Percentiles rank a stretch among this genome's conserved stretches.
Conservation (phyloP, 2,888 invertebrate species). For the Cryptocephalus moraei region DNA sequence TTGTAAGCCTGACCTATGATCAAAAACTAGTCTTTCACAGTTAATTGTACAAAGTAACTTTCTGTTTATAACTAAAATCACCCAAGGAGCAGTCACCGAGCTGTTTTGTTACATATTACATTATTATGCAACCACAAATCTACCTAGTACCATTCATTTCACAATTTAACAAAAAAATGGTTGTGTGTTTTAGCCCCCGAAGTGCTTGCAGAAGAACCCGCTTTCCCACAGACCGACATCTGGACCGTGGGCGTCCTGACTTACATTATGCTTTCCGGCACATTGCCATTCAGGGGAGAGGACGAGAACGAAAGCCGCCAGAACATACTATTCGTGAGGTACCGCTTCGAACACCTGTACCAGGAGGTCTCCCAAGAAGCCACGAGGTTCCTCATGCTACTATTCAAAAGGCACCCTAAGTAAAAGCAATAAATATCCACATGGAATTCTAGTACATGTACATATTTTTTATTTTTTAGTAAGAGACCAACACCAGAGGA, state of each 20-base stretch:
- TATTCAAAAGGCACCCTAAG: slow-evolving; percentile 90
- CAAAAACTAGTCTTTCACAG: too few species aligned
- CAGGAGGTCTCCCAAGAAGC: slow-evolving; percentile 91
- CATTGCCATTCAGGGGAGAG: slow-evolving; percentile 79
- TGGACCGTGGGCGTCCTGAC: slow-evolving; percentile 92
- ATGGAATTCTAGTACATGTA: background rate
- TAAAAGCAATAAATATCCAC: slow-evolving; percentile 36
- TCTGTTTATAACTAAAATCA: too few species aligned
- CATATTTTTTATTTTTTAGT: slow-evolving; percentile 40
- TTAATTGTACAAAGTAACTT: too few species aligned
- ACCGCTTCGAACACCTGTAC: slow-evolving; percentile 87
- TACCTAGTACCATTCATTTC: too few species aligned
- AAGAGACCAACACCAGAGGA: slow-evolving; percentile 92
- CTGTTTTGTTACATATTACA: too few species aligned
- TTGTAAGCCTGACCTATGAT: too few species aligned
- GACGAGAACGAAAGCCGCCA: slow-evolving; percentile 78
- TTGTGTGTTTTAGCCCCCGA: slow-evolving; percentile 80
- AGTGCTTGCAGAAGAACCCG: slow-evolving; percentile 75
- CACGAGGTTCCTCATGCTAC: slow-evolving; percentile 86
- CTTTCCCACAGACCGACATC: slow-evolving; percentile 85
- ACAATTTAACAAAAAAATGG: too few species aligned
- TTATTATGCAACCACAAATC: too few species aligned
- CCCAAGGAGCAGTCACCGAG: too few species aligned
- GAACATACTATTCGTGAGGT: slow-evolving; percentile 86
- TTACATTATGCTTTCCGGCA: slow-evolving; percentile 87